Percentiles rank a stretch among this genome's conserved stretches.
These are phyloP conservation scores for Tethea ocularis DNA, from an alignment of 2,888 invertebrate genomes.

Conservation along the genomic window DNA sequence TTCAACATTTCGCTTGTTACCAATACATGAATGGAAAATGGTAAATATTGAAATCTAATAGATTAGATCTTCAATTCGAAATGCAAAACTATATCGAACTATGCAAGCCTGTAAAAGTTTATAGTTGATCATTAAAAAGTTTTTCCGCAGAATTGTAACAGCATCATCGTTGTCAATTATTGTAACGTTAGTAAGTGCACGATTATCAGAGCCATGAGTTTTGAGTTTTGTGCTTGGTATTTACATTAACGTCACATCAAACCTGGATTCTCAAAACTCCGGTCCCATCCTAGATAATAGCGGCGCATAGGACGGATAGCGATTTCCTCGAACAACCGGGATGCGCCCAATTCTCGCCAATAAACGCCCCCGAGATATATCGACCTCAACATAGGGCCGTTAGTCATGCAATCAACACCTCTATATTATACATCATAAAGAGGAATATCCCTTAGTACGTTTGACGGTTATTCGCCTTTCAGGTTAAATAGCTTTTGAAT, in stretches of 20 bases:
- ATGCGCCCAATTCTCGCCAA: constrained; percentile 83
- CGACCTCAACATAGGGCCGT: constrained; percentile 57
- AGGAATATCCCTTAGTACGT: constrained; percentile 58
- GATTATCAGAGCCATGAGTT: too few relatives aligned
- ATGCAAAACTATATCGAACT: background rate
- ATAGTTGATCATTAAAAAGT: background rate
- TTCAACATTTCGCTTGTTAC: background rate
- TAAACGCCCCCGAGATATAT: constrained; percentile 77
- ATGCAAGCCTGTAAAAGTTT: background rate
- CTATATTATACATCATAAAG: constrained; percentile 56
- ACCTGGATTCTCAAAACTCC: constrained; percentile 60
- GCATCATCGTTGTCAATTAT: too few relatives aligned
- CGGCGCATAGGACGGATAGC: constrained; percentile 75
- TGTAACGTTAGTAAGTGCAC: background rate
- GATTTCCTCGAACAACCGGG: constrained; percentile 80
- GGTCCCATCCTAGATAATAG: constrained; percentile 70
- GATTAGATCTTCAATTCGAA: background rate
- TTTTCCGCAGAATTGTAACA: background rate
- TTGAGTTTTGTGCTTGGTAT: too few relatives aligned
- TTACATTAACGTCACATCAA: constrained; percentile 61
- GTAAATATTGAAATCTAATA: background rate
- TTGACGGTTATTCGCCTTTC: constrained; percentile 50
- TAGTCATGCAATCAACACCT: constrained; percentile 62
- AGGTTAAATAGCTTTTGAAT: constrained; percentile 58
- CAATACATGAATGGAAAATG: background rate